phyloP scores from a whole-genome alignment of 2,888 invertebrate genomes.

The Lamellibrachia columna region DNA sequence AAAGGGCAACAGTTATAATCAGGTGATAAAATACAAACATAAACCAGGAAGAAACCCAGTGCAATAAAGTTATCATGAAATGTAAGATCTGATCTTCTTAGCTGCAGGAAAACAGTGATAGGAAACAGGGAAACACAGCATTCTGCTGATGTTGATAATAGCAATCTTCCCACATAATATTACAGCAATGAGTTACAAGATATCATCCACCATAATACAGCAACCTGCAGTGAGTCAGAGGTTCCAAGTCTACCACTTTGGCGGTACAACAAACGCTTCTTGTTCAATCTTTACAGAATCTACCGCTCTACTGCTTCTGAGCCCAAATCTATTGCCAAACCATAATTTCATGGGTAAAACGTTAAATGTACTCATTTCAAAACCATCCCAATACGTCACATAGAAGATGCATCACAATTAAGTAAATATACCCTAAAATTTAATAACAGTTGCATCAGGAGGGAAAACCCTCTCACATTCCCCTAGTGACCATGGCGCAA shows the following conservation, averaged over 20 bases:
- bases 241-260: background rate
- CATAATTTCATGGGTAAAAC: too few relatives aligned
- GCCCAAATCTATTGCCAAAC: too few relatives aligned
- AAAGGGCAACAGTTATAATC: background rate
- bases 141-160: background rate
- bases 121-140: background rate
- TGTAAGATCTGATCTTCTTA: background rate
- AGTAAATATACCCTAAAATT: too few relatives aligned
- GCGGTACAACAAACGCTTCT: too few relatives aligned
- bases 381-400: too few relatives aligned
- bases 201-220: background rate
- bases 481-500: too few relatives aligned
- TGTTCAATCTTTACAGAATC: too few relatives aligned
- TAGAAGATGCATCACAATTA: too few relatives aligned
- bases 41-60: background rate
- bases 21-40: background rate
- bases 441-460: too few relatives aligned
- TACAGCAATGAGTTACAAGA: background rate
- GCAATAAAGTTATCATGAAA: background rate
- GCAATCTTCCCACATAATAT: background rate
- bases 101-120: background rate
- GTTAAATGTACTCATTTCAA: too few relatives aligned
- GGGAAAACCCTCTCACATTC: too few relatives aligned
- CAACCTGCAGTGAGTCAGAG: constrained; percentile 10
- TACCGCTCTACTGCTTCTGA: too few relatives aligned